Evolutionary conservation across 92 coral and sea anemone species (phyloP), one percentile per base, ranked within the genome.

Genomic region (Galaxea fascicularis): DNA sequence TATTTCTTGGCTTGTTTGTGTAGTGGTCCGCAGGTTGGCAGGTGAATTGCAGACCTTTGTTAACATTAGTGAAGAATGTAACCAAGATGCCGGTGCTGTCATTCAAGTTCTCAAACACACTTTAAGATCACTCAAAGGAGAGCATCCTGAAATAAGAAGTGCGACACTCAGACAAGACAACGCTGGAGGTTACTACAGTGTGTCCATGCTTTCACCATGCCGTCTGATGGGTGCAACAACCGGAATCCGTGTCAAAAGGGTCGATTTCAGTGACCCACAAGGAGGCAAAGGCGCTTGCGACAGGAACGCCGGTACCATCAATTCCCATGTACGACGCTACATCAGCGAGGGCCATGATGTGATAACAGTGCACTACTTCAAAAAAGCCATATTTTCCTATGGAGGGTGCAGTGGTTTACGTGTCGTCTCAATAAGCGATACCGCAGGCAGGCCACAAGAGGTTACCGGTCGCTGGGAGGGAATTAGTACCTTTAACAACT

Each of bases 161-260:
- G 86, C 90, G 14, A 44, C 58, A 60, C 78, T 87, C 4, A 77
- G 86, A 18, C 86, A 79, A 58, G 90, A 87, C 71, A 87, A 87
- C 35, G 90, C 86, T 22, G 90, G 90, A 18, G 49, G 83, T 49
- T 85, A 85, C 58, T 83, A 85, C 77, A 76, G 89, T 46, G 83
- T 53, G 18, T 30, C 76, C 24, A 85, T 76, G 84, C 26, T 85
- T 30, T 30, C 89, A 54, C 83, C 70, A 60, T 75, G 89, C 18
- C 21, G 71, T 65, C 45, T 65, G 71, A 65, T 65, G 71, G 71
- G 71, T 12, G 44, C 71, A 10, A 45, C 44, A 65, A 65, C 71
- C 22, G 64, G 64, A 17, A 58, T 58, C 64, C 20, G n/a, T 58
- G 64, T 58, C n/a, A 58, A 13, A 58, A 58, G 24, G n/a, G 64